Conservation (phyloP, 2,113 vertebrate species). For the Hylia prasina region DNA sequence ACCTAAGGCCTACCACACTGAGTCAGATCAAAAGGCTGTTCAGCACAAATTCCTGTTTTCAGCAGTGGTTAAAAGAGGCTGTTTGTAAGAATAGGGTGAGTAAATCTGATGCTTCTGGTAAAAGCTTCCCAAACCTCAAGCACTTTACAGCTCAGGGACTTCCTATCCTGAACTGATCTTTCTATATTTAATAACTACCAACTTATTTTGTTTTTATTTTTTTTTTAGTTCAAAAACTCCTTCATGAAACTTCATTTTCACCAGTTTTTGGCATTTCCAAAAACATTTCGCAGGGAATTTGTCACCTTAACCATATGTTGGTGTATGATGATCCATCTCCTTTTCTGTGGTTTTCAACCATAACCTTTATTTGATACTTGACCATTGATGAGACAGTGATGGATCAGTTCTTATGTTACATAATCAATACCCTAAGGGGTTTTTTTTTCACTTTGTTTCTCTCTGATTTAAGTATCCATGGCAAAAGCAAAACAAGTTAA, state of each 20-base stretch:
- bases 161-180: neutral
- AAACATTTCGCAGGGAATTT: neutral
- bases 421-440: neutral
- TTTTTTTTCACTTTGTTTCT: neutral
- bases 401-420: neutral
- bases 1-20: rapidly evolving
- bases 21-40: neutral
- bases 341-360: neutral
- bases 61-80: neutral
- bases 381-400: neutral
- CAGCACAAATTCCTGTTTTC: neutral
- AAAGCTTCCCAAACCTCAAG: neutral
- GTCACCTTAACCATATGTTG: neutral
- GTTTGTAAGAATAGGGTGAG: neutral
- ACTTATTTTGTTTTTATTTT: neutral
- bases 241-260: neutral
- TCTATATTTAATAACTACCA: neutral
- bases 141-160: neutral
- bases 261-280: neutral
- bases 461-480: neutral
- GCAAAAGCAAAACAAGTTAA: neutral
- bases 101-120: neutral
- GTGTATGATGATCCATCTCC: neutral
- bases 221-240: neutral
- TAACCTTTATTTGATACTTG: neutral